Evolutionary conservation across 2,113 vertebrate genomes (phyloP).

Genomic region (Entosphenus tridentatus): DNA sequence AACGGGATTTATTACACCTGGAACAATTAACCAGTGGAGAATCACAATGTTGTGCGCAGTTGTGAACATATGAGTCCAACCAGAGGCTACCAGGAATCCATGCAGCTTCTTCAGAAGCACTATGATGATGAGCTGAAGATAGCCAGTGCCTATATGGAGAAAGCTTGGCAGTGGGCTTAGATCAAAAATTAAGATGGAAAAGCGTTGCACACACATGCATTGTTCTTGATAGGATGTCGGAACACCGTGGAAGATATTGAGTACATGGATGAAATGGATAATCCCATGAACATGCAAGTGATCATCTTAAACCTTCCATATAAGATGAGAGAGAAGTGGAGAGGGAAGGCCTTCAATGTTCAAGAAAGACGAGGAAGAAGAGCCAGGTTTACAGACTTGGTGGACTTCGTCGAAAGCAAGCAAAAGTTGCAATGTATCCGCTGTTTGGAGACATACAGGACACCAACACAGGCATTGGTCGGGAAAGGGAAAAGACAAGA

Average conservation of each 20-base stretch:
- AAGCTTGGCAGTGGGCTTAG: conserved; percentile 1
- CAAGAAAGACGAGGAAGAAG: conserved; percentile 6
- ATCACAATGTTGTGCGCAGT: too few species aligned
- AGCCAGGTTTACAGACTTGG: conserved; percentile 10
- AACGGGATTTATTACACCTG: too few species aligned
- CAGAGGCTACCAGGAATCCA: too few species aligned
- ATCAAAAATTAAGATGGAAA: conserved; percentile 5
- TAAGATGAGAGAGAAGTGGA: conserved; percentile 10
- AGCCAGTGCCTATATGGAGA: conserved; percentile 1
- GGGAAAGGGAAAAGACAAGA: too few species aligned
- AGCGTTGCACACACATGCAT: not conserved
- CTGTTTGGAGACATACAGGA: too few species aligned
- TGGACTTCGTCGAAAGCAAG: conserved; percentile 7
- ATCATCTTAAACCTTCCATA: conserved; percentile 8
- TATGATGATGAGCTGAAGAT: too few species aligned
- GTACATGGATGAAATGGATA: conserved; percentile 9
- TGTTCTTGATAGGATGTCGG: conserved; percentile 9
- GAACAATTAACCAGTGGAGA: too few species aligned
- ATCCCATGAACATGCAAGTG: conserved; percentile 5
- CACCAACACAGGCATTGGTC: too few species aligned
- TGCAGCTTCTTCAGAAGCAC: too few species aligned
- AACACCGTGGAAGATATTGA: conserved; percentile 7
- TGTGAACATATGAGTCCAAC: too few species aligned
- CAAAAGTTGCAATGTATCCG: not conserved
- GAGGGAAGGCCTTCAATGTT: conserved; percentile 7